Base-by-base conservation (phyloP, 2,797 vertebrate species). In the Spheniscus humboldti region DNA sequence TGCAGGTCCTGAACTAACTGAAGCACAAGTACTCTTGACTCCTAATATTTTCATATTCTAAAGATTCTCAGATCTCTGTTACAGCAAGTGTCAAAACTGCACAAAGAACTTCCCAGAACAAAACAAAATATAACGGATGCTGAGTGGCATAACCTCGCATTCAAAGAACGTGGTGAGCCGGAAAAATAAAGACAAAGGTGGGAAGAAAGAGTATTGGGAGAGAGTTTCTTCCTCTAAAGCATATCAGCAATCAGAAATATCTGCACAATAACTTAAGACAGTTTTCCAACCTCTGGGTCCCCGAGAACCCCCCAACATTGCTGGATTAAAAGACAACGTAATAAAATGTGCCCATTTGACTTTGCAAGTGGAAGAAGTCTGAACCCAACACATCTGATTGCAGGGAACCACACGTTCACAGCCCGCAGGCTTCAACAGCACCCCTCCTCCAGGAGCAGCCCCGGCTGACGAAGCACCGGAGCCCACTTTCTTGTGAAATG, bases 151-250 rank as follows among this genome's bases (percentile, higher is more conserved):
- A 74, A 45, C 62, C 28, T 23, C 4, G 1, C 30, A n/a, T 23
- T 23, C 39, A 41, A 33, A 9, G 41, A 56, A 66, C 8, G 22
- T 0, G 1, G 48, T 37, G 13, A 84, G 41, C 27, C 3, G 0
- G 57, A 60, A 50, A 83, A 30, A 56, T 13, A 27, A n/a, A 64
- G 24, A 33, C 48, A 13, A 39, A 78, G 33, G 80, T 39, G 33
- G 45, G 33, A 16, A 6, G 50, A 60, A 86, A 28, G 45, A 48
- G n/a, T 11, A 47, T 1, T 23, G 35, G 52, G 27, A 22, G 73
- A 50, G 11, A 24, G 16, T 2, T 2, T 24, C 53, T 35, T 87
- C 48, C 74, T 67, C 57, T 79, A 48, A 50, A 66, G 35, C 10
- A 2, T 9, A 45, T 16, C 33, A 4, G 1, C 27, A 10, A 23